phyloP scores from a whole-genome alignment of 2,888 invertebrate species.

The Eucera pruinosa region DNA sequence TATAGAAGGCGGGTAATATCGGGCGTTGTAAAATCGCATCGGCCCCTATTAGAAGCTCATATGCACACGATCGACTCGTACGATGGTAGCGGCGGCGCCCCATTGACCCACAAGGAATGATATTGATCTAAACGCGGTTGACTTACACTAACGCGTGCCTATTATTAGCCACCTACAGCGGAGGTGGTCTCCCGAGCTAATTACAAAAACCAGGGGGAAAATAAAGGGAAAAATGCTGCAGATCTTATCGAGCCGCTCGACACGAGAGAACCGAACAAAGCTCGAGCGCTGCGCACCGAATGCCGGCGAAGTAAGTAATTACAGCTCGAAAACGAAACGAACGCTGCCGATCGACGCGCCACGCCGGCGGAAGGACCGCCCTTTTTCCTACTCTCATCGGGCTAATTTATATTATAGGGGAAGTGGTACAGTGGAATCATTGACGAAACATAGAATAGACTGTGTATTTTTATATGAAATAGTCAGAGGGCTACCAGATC shows the following conservation, averaged over 20 bases:
- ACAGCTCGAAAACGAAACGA: constrained; percentile 41
- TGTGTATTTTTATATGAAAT: too few species aligned
- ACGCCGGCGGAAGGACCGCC: constrained; percentile 9
- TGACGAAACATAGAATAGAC: too few species aligned
- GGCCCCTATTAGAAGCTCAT: constrained; percentile 38
- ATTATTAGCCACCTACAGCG: constrained; percentile 45
- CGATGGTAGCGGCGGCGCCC: constrained; percentile 37
- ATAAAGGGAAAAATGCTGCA: not conserved
- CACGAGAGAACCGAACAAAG: constrained; percentile 45
- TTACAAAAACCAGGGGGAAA: constrained; percentile 37
- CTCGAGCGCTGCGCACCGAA: constrained; percentile 33
- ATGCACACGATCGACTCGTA: constrained; percentile 38
- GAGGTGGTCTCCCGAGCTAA: constrained; percentile 44
- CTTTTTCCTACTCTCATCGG: constrained; percentile 28
- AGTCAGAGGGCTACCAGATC: too few species aligned
- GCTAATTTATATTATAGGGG: not conserved
- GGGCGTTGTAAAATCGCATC: constrained; percentile 30
- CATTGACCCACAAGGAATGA: constrained; percentile 62
- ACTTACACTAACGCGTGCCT: constrained; percentile 49
- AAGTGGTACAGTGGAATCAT: too few species aligned
- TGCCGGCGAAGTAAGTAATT: constrained; percentile 39
- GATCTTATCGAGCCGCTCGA: constrained; percentile 39
- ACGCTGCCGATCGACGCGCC: constrained; percentile 30
- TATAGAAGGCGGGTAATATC: not conserved
- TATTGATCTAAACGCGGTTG: constrained; percentile 60